Base-by-base conservation (phyloP, 2,888 invertebrate genomes). In the Cryptus viduatorius region DNA sequence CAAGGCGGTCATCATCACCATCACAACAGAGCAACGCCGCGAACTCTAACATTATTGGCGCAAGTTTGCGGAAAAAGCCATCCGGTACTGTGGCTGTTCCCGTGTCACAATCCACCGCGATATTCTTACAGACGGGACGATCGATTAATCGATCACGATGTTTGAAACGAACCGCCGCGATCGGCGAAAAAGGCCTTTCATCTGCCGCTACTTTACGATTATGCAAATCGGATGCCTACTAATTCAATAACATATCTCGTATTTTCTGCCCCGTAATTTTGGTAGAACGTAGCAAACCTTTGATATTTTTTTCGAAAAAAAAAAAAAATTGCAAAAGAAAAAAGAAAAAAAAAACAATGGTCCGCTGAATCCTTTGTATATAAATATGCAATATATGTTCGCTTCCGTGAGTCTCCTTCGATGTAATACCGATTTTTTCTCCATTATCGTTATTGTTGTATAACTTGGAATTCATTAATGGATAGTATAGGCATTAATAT, bases 41-140 rank as follows among this genome's bases (percentile, higher is more conserved):
- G 95, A 73, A 95, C 95, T 89, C 94, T 96, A 92, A 95, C 95
- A 59, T 94, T 97, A 69, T 93, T 97, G 73, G 95, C 96, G 56
- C 97, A 97, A 94, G 97, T 97, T 12, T 97, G 97, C 93, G 97
- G 97, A 19, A 95, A 96, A 89, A 96, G 96, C 75, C 96, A 97
- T 93, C 96, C 96, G 1, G 91, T 95, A 0, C 93, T 96, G 7
- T 97, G 97, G 97, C 92, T 97, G 67, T 94, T 97, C 89, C 97
- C 97, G 44, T 96, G 97, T 81, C 92, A 93, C 83, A 93, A 91
- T 88, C 90, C 93, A 10, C 93, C 93, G 14, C 89, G 92, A 44
- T 93, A 93, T 87, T 92, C 92, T 80, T 93, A 92, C 78, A 90
- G 92, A 72, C 90, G 91, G 71, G 93, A 93, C 79, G 89, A 91